Base-by-base conservation (phyloP, 2,797 vertebrate genomes). In the Tangara arthus region DNA sequence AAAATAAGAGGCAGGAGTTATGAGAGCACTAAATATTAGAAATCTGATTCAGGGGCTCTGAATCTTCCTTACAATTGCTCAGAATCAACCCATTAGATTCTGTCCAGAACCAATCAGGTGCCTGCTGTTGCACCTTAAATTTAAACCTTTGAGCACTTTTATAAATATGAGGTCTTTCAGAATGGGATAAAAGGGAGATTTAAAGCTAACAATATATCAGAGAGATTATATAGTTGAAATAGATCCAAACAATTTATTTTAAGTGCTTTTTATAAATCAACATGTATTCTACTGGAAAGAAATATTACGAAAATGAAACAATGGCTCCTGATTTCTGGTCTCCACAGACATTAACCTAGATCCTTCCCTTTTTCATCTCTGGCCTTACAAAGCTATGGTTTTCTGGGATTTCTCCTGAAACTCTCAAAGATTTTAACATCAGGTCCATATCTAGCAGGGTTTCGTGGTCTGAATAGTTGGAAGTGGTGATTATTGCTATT, bases 221-320 rank as follows among this genome's bases (percentile, higher is more conserved):
- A 77, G 15, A 80, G 10, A 85, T 41, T 65, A 75, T 30, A 20
- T 52, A 41, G 47, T 26, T 61, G 69, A 88, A 95, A 81, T 13
- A 79, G 30, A 87, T 63, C 47, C 0, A 21, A 94, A 82, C 7
- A 68, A 82, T 87, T 94, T 89, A 87, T 93, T 92, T 85, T 82
- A 90, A 95, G 47, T 81, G 34, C 30, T 94, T 75, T 47, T 57
- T 71, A 52, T 76, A 94, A 92, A 92, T 79, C 80, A 93, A 37
- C 30, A 50, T 19, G 16, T 70, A 53, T 85, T 56, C 20, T 11
- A 42, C 41, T 57, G 30, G 15, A 17, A 77, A 12, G 35, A 94
- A 86, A 72, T 75, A 73, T 12, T 89, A 27, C 52, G 44, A 76
- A 86, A 89, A 85, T 11, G 4, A 24, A 69, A 28, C 0, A 0